These are phyloP conservation scores for Stigmatopora argus DNA, from an alignment of 2,113 vertebrate species.

Conservation along the genomic window DNA sequence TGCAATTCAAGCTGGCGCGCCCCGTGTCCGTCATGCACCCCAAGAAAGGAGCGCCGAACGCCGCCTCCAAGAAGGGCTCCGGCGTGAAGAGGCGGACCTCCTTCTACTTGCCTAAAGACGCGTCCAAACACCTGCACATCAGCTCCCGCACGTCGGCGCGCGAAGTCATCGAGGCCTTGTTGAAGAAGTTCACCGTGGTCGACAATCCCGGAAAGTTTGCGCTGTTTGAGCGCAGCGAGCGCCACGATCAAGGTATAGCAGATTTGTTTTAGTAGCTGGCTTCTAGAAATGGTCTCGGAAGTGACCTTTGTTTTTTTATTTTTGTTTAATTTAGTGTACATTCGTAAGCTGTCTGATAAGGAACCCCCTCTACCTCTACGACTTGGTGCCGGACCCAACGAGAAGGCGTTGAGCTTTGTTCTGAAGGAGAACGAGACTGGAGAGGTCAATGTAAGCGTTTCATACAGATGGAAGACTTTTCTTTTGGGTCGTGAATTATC, in stretches of 20 bases:
- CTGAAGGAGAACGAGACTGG: constrained; percentile 94
- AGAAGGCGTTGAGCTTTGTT: constrained; percentile 84
- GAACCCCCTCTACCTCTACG: constrained; percentile 83
- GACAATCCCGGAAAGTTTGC: constrained; percentile 95
- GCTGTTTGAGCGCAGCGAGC: constrained; percentile 88
- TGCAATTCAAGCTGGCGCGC: constrained; percentile 87
- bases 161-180: constrained; percentile 90
- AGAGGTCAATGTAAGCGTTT: constrained; percentile 88
- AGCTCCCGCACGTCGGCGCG: constrained; percentile 81
- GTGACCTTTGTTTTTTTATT: too few relatives aligned
- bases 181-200: constrained; percentile 91
- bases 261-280: not conserved
- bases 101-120: constrained; percentile 93
- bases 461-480: not conserved
- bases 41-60: constrained; percentile 69
- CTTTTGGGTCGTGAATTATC: too few relatives aligned
- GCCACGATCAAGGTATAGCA: constrained; percentile 82
- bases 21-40: constrained; percentile 83
- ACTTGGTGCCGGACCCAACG: constrained; percentile 82
- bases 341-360: constrained; percentile 80
- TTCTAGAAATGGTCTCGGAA: not conserved
- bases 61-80: constrained; percentile 51
- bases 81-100: constrained; percentile 84
- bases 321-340: too few relatives aligned
- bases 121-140: constrained; percentile 91